Evolutionary conservation across 2,113 vertebrate genomes (phyloP).

Genomic region (Cynopterus brachyotis): DNA sequence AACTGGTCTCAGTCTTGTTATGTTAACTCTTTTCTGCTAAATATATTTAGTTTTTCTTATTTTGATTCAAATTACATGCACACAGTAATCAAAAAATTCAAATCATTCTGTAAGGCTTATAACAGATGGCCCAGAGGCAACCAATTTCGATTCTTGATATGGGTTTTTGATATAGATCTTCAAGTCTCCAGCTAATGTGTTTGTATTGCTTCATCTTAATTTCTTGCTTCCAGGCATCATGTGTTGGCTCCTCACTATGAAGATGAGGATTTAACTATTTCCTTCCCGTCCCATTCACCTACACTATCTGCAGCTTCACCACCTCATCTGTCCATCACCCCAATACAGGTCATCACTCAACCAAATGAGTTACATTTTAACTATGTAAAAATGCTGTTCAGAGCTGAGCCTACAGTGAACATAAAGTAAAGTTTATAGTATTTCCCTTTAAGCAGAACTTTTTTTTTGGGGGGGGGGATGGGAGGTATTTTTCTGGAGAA

Average conservation of each 20-base stretch:
- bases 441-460: background rate
- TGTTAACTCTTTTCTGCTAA: background rate
- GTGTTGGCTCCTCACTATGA: background rate
- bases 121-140: background rate
- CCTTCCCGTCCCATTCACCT: background rate
- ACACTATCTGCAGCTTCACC: rapidly evolving
- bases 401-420: background rate
- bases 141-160: background rate
- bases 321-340: background rate
- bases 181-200: background rate
- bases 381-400: background rate
- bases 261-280: background rate
- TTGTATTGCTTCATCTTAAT: background rate
- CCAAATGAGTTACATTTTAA: background rate
- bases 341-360: background rate
- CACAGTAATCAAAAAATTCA: background rate
- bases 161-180: background rate
- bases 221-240: background rate
- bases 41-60: background rate
- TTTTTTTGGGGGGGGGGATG: background rate
- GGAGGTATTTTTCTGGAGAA: background rate
- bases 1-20: background rate
- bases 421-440: background rate
- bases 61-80: background rate
- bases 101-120: background rate